Evolutionary conservation across 2,888 invertebrate species (phyloP).

Genomic region (Clanis bilineata): DNA sequence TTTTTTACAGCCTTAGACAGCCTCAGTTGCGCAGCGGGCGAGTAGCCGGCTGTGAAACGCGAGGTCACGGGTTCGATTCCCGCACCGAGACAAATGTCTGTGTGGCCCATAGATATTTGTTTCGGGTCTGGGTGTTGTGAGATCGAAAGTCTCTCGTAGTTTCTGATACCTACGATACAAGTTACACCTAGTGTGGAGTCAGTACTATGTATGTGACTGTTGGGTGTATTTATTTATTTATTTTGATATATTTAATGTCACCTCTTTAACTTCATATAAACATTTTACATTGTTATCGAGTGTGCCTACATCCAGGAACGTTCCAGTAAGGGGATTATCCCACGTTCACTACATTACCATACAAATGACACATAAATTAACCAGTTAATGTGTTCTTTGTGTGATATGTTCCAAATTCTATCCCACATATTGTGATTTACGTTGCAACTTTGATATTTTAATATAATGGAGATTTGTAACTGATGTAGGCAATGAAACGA

Average conservation of each 20-base stretch:
- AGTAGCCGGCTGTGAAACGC: too few species aligned
- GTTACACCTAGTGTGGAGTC: too few species aligned
- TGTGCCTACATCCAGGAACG: not conserved
- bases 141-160: too few species aligned
- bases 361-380: constrained; percentile 10
- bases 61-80: too few species aligned
- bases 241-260: not conserved
- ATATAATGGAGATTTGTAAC: not conserved
- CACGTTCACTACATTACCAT: constrained; percentile 7
- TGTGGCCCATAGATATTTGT: too few species aligned
- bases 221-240: too few species aligned
- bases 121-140: too few species aligned
- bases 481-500: not conserved
- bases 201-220: too few species aligned
- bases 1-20: too few species aligned
- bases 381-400: constrained; percentile 5
- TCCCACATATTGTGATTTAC: not conserved
- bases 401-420: not conserved
- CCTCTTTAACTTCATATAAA: not conserved
- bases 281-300: not conserved
- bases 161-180: too few species aligned
- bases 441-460: not conserved
- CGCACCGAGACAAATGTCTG: too few species aligned
- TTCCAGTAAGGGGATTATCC: not conserved
- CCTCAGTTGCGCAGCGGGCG: too few species aligned